Base-by-base conservation (phyloP, 1,140 invertebrate genomes). In the Eulimnadia texana region DNA sequence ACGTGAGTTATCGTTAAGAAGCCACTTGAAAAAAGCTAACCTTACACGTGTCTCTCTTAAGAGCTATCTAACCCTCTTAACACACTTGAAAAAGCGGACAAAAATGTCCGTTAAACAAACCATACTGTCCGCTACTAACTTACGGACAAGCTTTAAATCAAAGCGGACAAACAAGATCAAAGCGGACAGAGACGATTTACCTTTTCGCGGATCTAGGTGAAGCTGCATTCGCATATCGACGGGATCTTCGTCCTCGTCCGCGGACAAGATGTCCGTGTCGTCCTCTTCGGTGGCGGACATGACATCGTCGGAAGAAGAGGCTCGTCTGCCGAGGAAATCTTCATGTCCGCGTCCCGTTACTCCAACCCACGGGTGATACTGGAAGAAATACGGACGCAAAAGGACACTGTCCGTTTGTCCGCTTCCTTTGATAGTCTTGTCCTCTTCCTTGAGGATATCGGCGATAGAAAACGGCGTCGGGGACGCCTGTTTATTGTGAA, bases 381-480 rank as follows among this genome's bases (percentile, higher is more conserved):
- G 23, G 25, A 28, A 49, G 19, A 49, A 52, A 19, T 61, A n/a
- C n/a, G 53, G 1, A 51, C 28, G n/a, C n/a, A n/a, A 54, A 54
- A 54, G 24, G 29, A 61, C 25, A 52, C 20, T 19, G 9, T 52
- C 9, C 9, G 9, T n/a, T 11, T n/a, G 42, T 11, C 52, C 1
- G 52, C 3, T 20, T 23, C 23, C 20, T 9, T 23, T 2, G 52
- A 3, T 22, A 16, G 52, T 0, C 13, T 23, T 13, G 52, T 3
- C 2, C 23, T 29, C 60, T 42, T 42, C 50, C 28, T 51, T 61
- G 25, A 61, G 60, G 10, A 61, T 61, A 42, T 61, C 60, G 27
- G 60, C 60, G n/a, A 61, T 61, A n/a, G 60, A 61, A 19, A 61
- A 61, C 51, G 60, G 60, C 25, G 60, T 61, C 16, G 50, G 50